Conservation (phyloP, 2,797 vertebrate genomes). For the Enteromius argenteus region DNA sequence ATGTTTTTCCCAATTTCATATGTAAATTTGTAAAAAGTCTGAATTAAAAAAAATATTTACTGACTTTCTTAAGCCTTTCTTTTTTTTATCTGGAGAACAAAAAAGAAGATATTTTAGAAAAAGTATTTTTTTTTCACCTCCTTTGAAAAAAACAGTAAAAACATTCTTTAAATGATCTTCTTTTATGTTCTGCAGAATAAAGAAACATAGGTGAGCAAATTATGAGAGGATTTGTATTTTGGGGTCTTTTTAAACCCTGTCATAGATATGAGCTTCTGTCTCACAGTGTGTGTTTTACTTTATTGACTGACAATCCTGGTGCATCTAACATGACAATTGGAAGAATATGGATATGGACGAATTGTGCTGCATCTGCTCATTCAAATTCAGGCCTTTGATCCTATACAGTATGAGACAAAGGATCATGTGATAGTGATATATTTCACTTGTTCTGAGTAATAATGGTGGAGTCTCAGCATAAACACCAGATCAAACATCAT, state of each 20-base stretch:
- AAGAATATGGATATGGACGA: neutral
- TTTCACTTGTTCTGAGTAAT: neutral
- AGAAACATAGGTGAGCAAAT: neutral
- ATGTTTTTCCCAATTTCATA: neutral
- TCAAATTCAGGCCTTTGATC: constrained; percentile 28
- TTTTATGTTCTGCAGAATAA: neutral
- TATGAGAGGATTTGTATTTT: neutral
- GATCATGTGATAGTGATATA: constrained; percentile 2
- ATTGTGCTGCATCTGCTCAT: constrained; percentile 12
- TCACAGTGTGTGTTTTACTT: neutral
- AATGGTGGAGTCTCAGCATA: constrained; percentile 14
- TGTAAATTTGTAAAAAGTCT: neutral
- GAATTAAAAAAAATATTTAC: neutral
- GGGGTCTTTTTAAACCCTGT: neutral
- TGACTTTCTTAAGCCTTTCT: neutral
- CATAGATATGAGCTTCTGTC: neutral
- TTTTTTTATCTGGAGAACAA: neutral
- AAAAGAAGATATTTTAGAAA: neutral
- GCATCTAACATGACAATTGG: constrained; percentile 10
- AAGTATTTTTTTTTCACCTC: neutral
- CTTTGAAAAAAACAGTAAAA: neutral
- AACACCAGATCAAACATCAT: constrained; percentile 14
- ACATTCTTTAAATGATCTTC: neutral
- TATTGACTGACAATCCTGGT: neutral
- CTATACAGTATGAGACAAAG: neutral